phyloP scores from a whole-genome alignment of 2,888 invertebrate species.

The Leptopilina drosophilae region DNA sequence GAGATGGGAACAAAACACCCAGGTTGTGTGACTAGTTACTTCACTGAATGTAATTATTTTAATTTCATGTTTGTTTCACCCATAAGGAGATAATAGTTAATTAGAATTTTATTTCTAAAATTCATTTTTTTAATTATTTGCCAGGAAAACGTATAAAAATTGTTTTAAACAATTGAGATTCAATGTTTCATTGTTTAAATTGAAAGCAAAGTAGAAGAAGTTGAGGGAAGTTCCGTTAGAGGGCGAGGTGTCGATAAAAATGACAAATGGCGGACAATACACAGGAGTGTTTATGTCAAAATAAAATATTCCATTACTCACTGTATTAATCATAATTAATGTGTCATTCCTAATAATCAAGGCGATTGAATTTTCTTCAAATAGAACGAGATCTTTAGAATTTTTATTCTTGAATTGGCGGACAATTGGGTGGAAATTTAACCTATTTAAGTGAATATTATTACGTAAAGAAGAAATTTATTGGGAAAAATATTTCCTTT shows the following conservation, averaged over 20 bases:
- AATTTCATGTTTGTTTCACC: not conserved
- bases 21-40: not conserved
- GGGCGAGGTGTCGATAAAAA: conserved; percentile 25
- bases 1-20: not conserved
- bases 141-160: not conserved
- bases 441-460: not conserved
- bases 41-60: not conserved
- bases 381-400: not conserved
- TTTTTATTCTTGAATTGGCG: not conserved
- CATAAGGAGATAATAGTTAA: not conserved
- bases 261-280: conserved; percentile 24
- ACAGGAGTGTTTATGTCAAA: conserved; percentile 8
- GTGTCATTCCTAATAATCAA: not conserved
- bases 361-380: not conserved
- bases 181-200: not conserved
- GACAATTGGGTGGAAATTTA: not conserved
- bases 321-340: conserved; percentile 17
- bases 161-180: not conserved
- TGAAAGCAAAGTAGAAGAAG: not conserved
- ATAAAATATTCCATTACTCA: not conserved
- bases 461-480: not conserved
- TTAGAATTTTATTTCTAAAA: not conserved
- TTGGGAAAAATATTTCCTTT: not conserved
- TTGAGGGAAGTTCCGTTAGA: not conserved
- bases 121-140: not conserved